Evolutionary conservation across 2,113 vertebrate genomes (phyloP), one percentile per base, ranked within the genome.

Genomic region (Galeopterus variegatus): DNA sequence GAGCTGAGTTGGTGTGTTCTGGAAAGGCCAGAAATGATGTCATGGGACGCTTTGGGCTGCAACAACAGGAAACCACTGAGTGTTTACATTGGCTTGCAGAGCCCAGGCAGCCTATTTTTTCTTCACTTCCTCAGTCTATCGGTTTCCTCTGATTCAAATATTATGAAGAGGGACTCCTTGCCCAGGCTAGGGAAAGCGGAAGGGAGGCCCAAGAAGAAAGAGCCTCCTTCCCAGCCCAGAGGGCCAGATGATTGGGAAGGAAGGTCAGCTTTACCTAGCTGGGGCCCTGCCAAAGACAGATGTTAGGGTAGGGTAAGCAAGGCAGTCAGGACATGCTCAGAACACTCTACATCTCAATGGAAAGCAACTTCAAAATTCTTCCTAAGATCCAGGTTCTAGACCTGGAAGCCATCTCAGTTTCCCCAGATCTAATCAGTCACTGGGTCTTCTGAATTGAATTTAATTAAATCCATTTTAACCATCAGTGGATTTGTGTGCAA

Each of bases 41-140:
- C 98, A 99, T 97, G 93, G 98, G 98, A 98, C 98, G 82, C 97
- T 99, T 98, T 98, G 97, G 98, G 98, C 98, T 98, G 98, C 98
- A 99, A 99, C 98, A 99, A 99, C 99, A 99, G 99, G 99, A 99
- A 99, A 98, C 98, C 97, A 97, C 98, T 95, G 88, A 99, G 98
- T 98, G 98, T 99, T 99, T 99, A 98, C 97, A 98, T 98, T 98
- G 99, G 98, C 98, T 98, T 96, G 65, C 93, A 91, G 88, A 98
- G 82, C 96, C 97, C 94, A 98, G 97, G 97, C 98, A 96, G 98
- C 98, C 98, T 98, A 98, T 98, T 98, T 98, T 98, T 98, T 97
- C 94, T 95, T 98, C 72, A 98, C 98, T 99, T 99, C 99, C 99
- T 98, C 96, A 96, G 97, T 98, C 83, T 98, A 97, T 98, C 98